phyloP scores from a whole-genome alignment of 2,888 invertebrate genomes.

The Ypsolopha sequella region DNA sequence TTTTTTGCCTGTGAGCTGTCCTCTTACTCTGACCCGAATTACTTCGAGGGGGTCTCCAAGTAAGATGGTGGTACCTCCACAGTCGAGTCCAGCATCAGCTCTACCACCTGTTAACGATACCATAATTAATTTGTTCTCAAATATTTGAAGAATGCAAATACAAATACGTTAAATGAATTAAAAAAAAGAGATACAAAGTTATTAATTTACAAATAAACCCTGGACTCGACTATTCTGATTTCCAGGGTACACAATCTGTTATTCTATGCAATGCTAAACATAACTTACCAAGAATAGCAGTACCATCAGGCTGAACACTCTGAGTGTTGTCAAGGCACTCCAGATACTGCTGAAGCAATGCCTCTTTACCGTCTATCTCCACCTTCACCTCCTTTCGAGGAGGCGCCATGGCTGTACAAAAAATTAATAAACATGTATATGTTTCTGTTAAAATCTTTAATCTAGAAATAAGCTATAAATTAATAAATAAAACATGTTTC shows the following conservation, averaged over 20 bases:
- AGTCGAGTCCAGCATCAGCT: too few relatives aligned
- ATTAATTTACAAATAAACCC: neutral
- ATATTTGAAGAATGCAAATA: too few relatives aligned
- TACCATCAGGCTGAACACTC: constrained; percentile 72
- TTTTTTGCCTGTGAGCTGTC: too few relatives aligned
- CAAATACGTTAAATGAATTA: neutral
- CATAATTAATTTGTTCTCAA: neutral
- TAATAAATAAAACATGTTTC: too few relatives aligned
- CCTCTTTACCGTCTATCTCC: constrained; percentile 47
- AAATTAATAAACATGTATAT: neutral
- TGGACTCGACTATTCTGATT: neutral
- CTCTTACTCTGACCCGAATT: too few relatives aligned
- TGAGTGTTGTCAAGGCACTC: constrained; percentile 84
- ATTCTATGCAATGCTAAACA: too few relatives aligned
- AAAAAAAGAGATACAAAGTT: neutral
- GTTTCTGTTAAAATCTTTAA: too few relatives aligned
- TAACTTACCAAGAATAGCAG: constrained; percentile 39
- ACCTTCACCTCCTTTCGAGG: constrained; percentile 41
- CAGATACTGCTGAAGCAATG: constrained; percentile 84
- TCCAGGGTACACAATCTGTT: too few relatives aligned
- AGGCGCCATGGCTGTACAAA: constrained; percentile 33
- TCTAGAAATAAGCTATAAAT: too few relatives aligned
- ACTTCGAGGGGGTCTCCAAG: too few relatives aligned
- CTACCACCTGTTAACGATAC: too few relatives aligned
- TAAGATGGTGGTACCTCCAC: too few relatives aligned